Conservation (phyloP, 2,888 invertebrate genomes). For the Panzeria rudis region DNA sequence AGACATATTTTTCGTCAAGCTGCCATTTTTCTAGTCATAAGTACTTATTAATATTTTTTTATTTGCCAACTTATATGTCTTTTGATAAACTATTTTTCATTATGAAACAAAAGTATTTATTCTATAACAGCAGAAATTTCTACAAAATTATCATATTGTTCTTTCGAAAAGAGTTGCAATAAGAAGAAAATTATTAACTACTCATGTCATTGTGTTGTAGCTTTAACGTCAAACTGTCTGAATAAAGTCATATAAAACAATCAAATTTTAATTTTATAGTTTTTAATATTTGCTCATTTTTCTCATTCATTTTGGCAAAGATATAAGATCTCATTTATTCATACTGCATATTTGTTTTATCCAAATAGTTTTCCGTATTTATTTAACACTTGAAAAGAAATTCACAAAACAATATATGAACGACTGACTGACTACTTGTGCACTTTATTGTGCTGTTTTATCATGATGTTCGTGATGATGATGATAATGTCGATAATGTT, state of each 20-base stretch:
- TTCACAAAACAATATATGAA: conserved; percentile 41
- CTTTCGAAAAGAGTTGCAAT: neutral
- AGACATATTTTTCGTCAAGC: too few relatives aligned
- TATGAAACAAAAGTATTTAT: neutral
- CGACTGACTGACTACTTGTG: neutral
- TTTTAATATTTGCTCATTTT: conserved; percentile 29
- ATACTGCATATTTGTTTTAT: conserved; percentile 42
- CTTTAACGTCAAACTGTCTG: conserved; percentile 22
- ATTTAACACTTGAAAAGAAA: conserved; percentile 59
- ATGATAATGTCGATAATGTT: conserved; percentile 1
- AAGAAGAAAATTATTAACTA: conserved; percentile 12
- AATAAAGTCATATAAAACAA: conserved; percentile 38
- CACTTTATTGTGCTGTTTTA: conserved; percentile 18
- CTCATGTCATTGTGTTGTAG: conserved; percentile 23
- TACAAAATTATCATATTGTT: neutral
- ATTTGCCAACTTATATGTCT: neutral
- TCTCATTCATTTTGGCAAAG: conserved; percentile 12
- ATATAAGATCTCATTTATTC: conserved; percentile 38
- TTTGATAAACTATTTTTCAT: neutral
- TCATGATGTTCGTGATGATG: neutral
- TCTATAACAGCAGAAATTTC: neutral
- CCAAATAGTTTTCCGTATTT: conserved; percentile 61
- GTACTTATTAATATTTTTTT: too few relatives aligned
- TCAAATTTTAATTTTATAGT: conserved; percentile 48
- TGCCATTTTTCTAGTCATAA: too few relatives aligned